Evolutionary conservation across 2,797 vertebrate genomes (phyloP).

Genomic region (Girardinus metallicus): DNA sequence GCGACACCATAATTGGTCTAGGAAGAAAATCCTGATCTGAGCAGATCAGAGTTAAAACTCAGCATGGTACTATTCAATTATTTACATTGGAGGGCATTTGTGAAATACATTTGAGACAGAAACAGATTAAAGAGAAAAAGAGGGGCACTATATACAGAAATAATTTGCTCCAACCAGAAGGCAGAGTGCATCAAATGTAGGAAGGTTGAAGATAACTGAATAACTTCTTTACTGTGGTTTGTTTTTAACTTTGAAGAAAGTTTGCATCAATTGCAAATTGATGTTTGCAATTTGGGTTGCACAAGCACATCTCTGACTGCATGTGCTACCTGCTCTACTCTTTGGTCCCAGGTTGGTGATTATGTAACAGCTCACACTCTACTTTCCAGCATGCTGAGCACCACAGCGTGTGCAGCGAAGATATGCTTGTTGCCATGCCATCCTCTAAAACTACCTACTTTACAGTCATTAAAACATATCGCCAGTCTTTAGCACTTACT

Average conservation of each 20-base stretch:
- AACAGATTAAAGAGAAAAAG: neutral
- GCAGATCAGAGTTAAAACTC: slow-evolving; percentile 13
- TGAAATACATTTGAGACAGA: neutral
- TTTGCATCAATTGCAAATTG: neutral
- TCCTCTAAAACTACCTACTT: slow-evolving; percentile 33
- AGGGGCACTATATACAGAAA: neutral
- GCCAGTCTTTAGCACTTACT: slow-evolving; percentile 40
- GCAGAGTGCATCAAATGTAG: neutral
- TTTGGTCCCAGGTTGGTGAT: slow-evolving; percentile 48
- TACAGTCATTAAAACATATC: slow-evolving; percentile 34
- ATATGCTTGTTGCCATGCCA: slow-evolving; percentile 55
- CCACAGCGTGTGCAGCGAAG: slow-evolving; percentile 55
- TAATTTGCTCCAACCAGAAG: neutral
- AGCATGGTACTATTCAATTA: slow-evolving; percentile 9
- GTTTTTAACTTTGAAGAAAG: neutral
- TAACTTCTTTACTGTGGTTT: neutral
- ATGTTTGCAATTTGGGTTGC: slow-evolving; percentile 1
- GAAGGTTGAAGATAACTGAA: slow-evolving; percentile 7
- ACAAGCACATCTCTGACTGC: slow-evolving; percentile 22
- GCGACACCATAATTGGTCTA: slow-evolving; percentile 25
- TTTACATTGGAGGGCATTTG: neutral
- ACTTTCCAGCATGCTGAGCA: slow-evolving; percentile 35
- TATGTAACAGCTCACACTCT: slow-evolving; percentile 64
- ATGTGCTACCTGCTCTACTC: slow-evolving; percentile 49
- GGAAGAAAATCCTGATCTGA: slow-evolving; percentile 8